Evolutionary conservation across 2,888 invertebrate genomes (phyloP).

Genomic region (Eulithis prunata): DNA sequence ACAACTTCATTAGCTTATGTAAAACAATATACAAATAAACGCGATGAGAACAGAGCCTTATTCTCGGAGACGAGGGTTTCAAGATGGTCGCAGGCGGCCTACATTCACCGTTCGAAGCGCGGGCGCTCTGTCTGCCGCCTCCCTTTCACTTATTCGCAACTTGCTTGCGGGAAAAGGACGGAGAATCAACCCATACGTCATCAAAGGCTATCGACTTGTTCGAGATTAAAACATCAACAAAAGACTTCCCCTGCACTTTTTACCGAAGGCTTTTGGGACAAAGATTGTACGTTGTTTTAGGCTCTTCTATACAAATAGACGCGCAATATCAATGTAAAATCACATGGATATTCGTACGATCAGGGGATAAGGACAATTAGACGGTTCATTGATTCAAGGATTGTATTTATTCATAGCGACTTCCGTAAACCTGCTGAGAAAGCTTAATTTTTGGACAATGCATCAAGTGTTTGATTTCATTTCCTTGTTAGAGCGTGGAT

Average conservation of each 20-base stretch:
- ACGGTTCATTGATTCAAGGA: constrained; percentile 34
- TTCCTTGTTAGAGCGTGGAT: neutral
- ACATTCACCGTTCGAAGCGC: constrained; percentile 80
- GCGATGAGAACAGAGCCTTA: constrained; percentile 68
- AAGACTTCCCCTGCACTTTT: constrained; percentile 57
- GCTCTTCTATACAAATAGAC: neutral
- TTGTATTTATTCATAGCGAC: constrained; percentile 17
- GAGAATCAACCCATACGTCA: constrained; percentile 53
- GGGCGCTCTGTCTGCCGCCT: constrained; percentile 64
- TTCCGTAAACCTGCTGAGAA: constrained; percentile 41
- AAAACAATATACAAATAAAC: constrained; percentile 27
- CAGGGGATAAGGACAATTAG: constrained; percentile 30
- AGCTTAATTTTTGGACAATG: constrained; percentile 32
- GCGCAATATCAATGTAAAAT: neutral
- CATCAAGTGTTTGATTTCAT: constrained; percentile 15
- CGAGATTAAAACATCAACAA: constrained; percentile 60
- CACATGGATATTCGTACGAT: neutral
- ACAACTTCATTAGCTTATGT: neutral
- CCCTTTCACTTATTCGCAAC: constrained; percentile 57
- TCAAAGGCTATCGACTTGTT: constrained; percentile 59
- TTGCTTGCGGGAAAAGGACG: constrained; percentile 54
- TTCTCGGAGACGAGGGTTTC: constrained; percentile 73
- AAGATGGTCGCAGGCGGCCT: constrained; percentile 81
- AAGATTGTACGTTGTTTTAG: constrained; percentile 14
- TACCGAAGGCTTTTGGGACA: constrained; percentile 29